Evolutionary conservation across 30 jellyfish, hydroid and myxozoan genomes (phyloP), one percentile per base, ranked within the genome.

Genomic region (Turritopsis rubra): DNA sequence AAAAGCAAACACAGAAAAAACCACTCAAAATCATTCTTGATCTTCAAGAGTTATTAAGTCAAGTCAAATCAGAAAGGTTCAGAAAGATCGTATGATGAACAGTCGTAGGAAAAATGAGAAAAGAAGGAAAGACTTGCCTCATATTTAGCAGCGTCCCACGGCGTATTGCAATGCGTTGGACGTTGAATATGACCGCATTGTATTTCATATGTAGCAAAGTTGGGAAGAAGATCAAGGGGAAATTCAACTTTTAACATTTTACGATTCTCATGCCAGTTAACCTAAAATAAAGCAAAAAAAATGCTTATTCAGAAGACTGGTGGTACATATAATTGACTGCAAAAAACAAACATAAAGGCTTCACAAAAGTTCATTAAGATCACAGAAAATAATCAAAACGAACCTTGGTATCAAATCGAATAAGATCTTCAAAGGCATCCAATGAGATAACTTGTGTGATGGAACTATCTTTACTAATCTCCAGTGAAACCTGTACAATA

Each of bases 61-160:
- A n/a, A n/a, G n/a, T n/a, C n/a, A n/a, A n/a, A n/a, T n/a, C n/a
- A n/a, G n/a, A n/a, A n/a, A n/a, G n/a, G n/a, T n/a, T n/a, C n/a
- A n/a, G n/a, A n/a, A n/a, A n/a, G n/a, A n/a, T n/a, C n/a, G n/a
- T n/a, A n/a, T n/a, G n/a, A 68, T 22, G 77, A 16, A 22, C 16
- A 22, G 31, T n/a, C 5, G 31, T 68, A 22, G 31, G 1, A 41
- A 72, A 17, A 3, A 3, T 7, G 1, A 22, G 20, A 22, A 26
- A 16, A 17, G 54, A 31, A 66, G 29, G 60, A 27, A 77, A 66
- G 1, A 27, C 21, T 0, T 54, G 79, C 97, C 89, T 91, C 97
- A 29, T 81, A 84, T 41, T 86, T 91, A 18, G 97, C 97, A 90
- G 91, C 80, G 71, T 91, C 96, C 97, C 97, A 91, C 0, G 96